phyloP scores from a whole-genome alignment of 2,888 invertebrate species.

The Coleophora flavipennella region DNA sequence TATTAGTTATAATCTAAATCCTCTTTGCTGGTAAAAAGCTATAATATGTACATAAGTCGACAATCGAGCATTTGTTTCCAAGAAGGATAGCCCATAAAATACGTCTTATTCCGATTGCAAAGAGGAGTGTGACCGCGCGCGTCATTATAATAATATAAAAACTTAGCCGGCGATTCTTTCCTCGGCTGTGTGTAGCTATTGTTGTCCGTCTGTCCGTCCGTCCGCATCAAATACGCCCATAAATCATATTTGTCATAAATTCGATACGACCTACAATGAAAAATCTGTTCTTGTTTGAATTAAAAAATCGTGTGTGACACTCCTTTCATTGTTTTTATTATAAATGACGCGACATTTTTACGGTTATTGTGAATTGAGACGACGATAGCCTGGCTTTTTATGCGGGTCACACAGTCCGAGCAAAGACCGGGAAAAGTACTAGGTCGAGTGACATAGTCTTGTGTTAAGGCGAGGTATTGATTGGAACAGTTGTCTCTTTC shows the following conservation, averaged over 20 bases:
- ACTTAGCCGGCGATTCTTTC: slow-evolving; percentile 45
- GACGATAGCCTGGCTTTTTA: slow-evolving; percentile 1
- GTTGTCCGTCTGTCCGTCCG: slow-evolving; percentile 63
- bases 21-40: too few species aligned
- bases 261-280: slow-evolving; percentile 64
- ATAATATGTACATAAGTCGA: too few species aligned
- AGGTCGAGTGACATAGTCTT: too few species aligned
- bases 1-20: too few species aligned
- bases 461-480: too few species aligned
- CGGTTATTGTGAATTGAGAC: slow-evolving; percentile 2
- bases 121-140: slow-evolving; percentile 54
- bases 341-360: slow-evolving; percentile 10
- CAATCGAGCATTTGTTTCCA: slow-evolving; percentile 41
- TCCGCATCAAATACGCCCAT: slow-evolving; percentile 64
- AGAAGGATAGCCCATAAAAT: slow-evolving; percentile 50
- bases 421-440: too few species aligned
- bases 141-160: slow-evolving; percentile 66
- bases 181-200: slow-evolving; percentile 53
- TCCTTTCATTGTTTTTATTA: slow-evolving; percentile 4
- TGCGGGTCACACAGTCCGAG: not conserved
- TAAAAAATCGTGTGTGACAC: slow-evolving; percentile 29
- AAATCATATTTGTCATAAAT: slow-evolving; percentile 71
- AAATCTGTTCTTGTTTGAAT: slow-evolving; percentile 63
- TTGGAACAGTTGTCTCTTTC: too few species aligned
- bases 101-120: slow-evolving; percentile 34